A percentile compares a stretch with the other conserved stretches of the same genome.
These are phyloP conservation scores for Priocnemis perturbator DNA, from an alignment of 2,888 invertebrate species.

Conservation along the genomic window DNA sequence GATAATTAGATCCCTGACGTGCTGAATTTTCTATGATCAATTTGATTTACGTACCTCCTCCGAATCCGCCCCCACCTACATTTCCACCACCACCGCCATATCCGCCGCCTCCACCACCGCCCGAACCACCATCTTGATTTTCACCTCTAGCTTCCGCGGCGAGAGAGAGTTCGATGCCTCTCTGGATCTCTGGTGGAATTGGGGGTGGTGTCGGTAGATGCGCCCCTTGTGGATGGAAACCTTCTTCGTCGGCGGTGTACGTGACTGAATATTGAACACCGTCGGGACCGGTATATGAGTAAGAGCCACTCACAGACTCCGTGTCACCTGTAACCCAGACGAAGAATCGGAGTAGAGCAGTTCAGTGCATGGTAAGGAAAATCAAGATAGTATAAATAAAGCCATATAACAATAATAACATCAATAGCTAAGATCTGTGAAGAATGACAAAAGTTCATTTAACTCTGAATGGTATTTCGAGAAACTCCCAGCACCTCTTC, in stretches of 20 bases:
- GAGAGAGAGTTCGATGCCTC: slow-evolving; percentile 66
- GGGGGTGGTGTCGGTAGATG: slow-evolving; percentile 71
- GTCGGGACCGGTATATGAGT: slow-evolving; percentile 68
- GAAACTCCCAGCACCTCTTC: not conserved
- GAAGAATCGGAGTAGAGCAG: not conserved
- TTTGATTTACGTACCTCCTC: not conserved
- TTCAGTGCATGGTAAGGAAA: too few species aligned
- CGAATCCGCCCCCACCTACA: slow-evolving; percentile 38
- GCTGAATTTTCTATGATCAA: too few species aligned
- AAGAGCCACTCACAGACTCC: slow-evolving; percentile 68
- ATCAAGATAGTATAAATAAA: not conserved
- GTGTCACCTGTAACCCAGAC: slow-evolving; percentile 54
- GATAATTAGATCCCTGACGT: not conserved
- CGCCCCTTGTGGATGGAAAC: slow-evolving; percentile 67
- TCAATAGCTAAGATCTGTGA: too few species aligned
- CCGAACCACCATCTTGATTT: slow-evolving; percentile 64
- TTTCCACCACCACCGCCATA: slow-evolving; percentile 55
- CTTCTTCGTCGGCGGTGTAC: slow-evolving; percentile 69
- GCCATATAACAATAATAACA: too few species aligned
- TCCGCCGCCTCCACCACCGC: slow-evolving; percentile 48
- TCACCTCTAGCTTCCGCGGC: slow-evolving; percentile 70
- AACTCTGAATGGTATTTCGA: too few species aligned
- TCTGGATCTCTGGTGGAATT: slow-evolving; percentile 69
- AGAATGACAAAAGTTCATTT: too few species aligned
- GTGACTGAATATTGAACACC: slow-evolving; percentile 66